Conservation (phyloP, 2,888 invertebrate genomes). For the Heliothis peltigera region DNA sequence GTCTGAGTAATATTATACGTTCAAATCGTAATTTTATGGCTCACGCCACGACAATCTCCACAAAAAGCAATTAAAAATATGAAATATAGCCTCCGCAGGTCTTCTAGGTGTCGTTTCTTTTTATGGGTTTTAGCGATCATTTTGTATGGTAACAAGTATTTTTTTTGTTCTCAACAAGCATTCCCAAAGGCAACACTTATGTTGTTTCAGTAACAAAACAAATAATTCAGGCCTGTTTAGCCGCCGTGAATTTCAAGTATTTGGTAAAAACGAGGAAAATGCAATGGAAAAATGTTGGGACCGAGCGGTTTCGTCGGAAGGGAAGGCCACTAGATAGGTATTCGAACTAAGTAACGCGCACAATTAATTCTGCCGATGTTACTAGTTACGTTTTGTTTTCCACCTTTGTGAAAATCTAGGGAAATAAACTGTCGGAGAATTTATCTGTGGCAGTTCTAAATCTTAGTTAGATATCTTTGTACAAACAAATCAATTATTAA, state of each 20-base stretch:
- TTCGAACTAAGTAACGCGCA: constrained; percentile 43
- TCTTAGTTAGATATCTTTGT: background rate
- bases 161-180: constrained; percentile 42
- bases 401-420: constrained; percentile 27
- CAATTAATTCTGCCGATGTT: constrained; percentile 42
- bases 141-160: constrained; percentile 39
- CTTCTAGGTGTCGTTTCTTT: constrained; percentile 46
- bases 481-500: background rate
- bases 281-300: constrained; percentile 22
- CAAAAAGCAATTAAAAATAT: constrained; percentile 53
- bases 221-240: constrained; percentile 31
- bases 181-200: constrained; percentile 23
- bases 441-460: constrained; percentile 3
- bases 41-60: constrained; percentile 26
- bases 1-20: constrained; percentile 36
- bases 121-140: constrained; percentile 38
- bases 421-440: constrained; percentile 19
- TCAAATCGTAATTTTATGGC: constrained; percentile 55
- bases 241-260: constrained; percentile 40
- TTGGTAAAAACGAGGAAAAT: constrained; percentile 27
- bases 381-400: constrained; percentile 31
- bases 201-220: constrained; percentile 25
- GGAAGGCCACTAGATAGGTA: constrained; percentile 29
- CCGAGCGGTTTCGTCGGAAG: constrained; percentile 24
- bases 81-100: constrained; percentile 35